Base-by-base conservation (phyloP, 2,888 invertebrate genomes). In the Flabesymbios commensalis region DNA sequence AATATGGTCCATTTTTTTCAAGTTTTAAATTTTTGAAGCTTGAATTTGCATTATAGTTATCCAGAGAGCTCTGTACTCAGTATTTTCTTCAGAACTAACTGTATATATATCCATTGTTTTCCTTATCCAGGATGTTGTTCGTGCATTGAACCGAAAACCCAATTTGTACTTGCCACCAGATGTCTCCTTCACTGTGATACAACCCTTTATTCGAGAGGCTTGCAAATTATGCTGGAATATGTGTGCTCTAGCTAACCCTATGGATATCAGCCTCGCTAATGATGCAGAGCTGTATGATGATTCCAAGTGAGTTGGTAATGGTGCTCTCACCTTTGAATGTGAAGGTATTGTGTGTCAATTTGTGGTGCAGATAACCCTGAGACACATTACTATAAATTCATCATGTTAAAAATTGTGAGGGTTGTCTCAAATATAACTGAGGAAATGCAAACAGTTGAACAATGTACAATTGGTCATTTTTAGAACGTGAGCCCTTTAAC, bases 151-250 rank as follows among this genome's bases (percentile, higher is more conserved):
- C 67, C 73, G 79, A 28, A 81, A 78, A 68, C 72, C 74, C 22
- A 72, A 73, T 68, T 71, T 82, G 66, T 75, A 70, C 70, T 73
- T 81, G 52, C 79, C 80, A 26, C 71, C 75, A 22, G 81, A 78
- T 31, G 71, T 74, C 24, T 76, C 75, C 29, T 82, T 74, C 67
- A 73, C 78, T 32, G 68, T 82, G 42, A 72, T 83, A 62, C 76
- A 76, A 68, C 77, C 80, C 45, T 82, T 80, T 67, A 78, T 83
- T 63, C 73, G 82, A 17, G 82, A 82, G 64, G 77, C 79, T 22
- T 78, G 78, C 57, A 80, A 80, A 62, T 68, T 81, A 29, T 80
- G 81, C 49, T 83, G 82, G 82, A 76, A 78, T 67, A 80, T 81
- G 79, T 71, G 72, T 56, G 74, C 78, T 56, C 74, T 83, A 28